Percentiles rank a stretch among this genome's conserved stretches.
phyloP scores from a whole-genome alignment of 2,888 invertebrate species.

The Melikaiella ostensackeni region DNA sequence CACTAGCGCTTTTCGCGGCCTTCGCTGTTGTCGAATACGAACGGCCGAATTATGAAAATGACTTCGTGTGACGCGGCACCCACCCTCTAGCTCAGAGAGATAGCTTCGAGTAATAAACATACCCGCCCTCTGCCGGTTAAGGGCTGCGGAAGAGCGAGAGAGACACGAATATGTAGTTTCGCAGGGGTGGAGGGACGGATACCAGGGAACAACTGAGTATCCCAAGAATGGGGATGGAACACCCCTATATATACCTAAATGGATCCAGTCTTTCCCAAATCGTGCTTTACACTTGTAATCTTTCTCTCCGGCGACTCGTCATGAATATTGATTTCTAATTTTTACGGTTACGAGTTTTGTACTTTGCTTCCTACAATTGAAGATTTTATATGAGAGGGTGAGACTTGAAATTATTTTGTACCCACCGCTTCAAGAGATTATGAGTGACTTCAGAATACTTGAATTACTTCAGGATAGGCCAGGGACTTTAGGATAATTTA shows the following conservation, averaged over 20 bases:
- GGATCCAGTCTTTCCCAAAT: conserved; percentile 21
- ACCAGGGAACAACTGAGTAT: conserved; percentile 45
- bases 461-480: too few species aligned
- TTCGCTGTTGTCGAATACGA: conserved; percentile 80
- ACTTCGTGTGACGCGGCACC: conserved; percentile 78
- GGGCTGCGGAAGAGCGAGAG: conserved; percentile 54
- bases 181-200: conserved; percentile 47
- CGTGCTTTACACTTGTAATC: conserved; percentile 35
- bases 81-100: conserved; percentile 72
- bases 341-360: conserved; percentile 13
- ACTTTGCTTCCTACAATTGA: too few species aligned
- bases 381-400: too few species aligned
- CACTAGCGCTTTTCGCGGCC: conserved; percentile 67
- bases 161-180: conserved; percentile 44
- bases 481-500: too few species aligned
- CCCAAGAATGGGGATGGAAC: conserved; percentile 39
- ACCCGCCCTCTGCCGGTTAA: conserved; percentile 65
- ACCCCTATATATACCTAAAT: conserved; percentile 34
- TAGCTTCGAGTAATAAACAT: conserved; percentile 77
- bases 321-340: conserved; percentile 39
- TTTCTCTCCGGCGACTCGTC: conserved; percentile 27
- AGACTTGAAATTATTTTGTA: too few species aligned
- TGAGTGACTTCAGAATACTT: too few species aligned
- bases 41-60: conserved; percentile 82
- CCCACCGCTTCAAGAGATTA: too few species aligned